Evolutionary conservation across 2,888 invertebrate species (phyloP), one percentile per base, ranked within the genome.

Genomic region (Teinopalpus imperialis): DNA sequence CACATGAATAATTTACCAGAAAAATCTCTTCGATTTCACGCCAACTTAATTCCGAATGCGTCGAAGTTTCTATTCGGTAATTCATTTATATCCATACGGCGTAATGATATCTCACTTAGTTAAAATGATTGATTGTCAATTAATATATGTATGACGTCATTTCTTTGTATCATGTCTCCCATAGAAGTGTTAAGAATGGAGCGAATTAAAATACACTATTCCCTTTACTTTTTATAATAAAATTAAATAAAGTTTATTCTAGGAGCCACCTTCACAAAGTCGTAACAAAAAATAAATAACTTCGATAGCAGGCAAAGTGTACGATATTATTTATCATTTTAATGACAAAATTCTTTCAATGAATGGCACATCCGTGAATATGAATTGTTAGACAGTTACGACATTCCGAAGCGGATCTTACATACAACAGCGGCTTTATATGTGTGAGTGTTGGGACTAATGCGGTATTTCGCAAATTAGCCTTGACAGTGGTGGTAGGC

Each of bases 1-100:
- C 71, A 85, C 82, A 87, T 88, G 87, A 87, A 88, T 88, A 83
- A 88, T 88, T 87, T 85, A 87, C 83, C 87, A 88, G 85, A 87
- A 87, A 86, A 85, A 83, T 86, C 86, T 87, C 83, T 80, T 82
- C 87, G 86, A 85, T 88, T 88, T 87, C 86, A 83, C 87, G 75
- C 71, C 66, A 74, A 80, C 76, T 79, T 78, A 77, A 87, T 88
- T 87, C 86, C 64, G 72, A 76, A 75, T 81, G 81, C 83, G 82
- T 82, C 71, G 76, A 70, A 69, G 72, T 85, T 85, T 83, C 87
- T 81, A 82, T 79, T 87, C 78, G 69, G 72, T 81, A 81, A 80
- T 79, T 80, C 75, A 81, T 81, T 80, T 78, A 76, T 73, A 67
- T 66, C 63, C 57, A 61, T 69, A 68, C 66, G 69, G 73, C 74